Base-by-base conservation (phyloP, 2,113 vertebrate genomes). In the Nothocercus nigrocapillus region DNA sequence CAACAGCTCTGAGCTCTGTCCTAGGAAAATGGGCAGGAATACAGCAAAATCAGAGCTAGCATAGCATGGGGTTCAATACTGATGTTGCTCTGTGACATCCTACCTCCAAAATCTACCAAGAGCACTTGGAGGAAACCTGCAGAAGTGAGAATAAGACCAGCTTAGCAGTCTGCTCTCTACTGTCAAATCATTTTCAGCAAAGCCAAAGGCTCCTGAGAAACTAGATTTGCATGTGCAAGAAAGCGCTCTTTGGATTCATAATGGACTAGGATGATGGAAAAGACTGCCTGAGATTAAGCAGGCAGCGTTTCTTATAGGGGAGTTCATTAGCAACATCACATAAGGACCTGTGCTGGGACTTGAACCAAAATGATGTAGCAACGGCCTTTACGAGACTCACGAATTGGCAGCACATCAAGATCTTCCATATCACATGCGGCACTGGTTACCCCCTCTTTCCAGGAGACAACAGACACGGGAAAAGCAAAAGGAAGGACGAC, bases 381-480 rank as follows among this genome's bases (percentile, higher is more conserved):
- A n/a, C 15, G 28, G 66, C 36, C 45, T 75, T 84, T 42, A 3
- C 5, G 77, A 73, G 53, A 44, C 69, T n/a, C 38, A 5, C 0
- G 11, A 91, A 5, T 7, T 93, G 94, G 94, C 94, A 95, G 91
- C 67, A 95, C 88, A 93, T 7, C 91, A 85, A 70, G 81, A 79
- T 70, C 91, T 24, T 15, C 54, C 3, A 2, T 12, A 7, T 12
- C 85, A 40, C 5, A 2, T 9, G 76, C 47, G 7, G 66, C 16
- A 9, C 75, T n/a, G 53, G 58, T 15, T 74, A 16, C 59, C 20
- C 58, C 21, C 12, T 20, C 85, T 14, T 45, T 53, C 34, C 91
- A 79, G 88, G 81, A 95, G 91, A 89, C 72, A 91, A 91, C 67
- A 91, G 81, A 20, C 85, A 86, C 72, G 86, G 94, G 91, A 93